Evolutionary conservation across 2,797 vertebrate genomes (phyloP), one percentile per base, ranked within the genome.

Genomic region (Apogon talboti): DNA sequence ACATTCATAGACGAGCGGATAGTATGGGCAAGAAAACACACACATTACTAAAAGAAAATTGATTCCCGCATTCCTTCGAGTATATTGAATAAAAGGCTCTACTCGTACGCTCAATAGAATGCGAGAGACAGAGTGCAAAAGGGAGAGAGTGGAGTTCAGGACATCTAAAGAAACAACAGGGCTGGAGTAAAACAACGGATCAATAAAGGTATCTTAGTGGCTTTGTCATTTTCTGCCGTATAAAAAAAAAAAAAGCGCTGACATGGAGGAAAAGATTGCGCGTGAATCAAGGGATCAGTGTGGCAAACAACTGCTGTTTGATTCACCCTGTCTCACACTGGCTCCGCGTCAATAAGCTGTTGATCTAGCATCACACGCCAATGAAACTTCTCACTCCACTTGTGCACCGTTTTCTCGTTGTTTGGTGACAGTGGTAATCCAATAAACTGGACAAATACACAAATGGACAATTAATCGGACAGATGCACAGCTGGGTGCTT

Each of bases 231-330:
- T 75, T 40, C 65, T 74, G 64, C 66, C 35, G 73, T 55, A 52
- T 62, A 49, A 16, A 28, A 45, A 42, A 57, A 44, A 57, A 11
- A 71, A 82, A 87, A 78, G 72, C 79, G 85, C 82, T 82, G 86
- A 88, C 66, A 33, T 21, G 41, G 52, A 66, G 58, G 53, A 77
- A 79, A 66, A 57, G 56, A 60, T 55, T 71, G 61, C 71, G 61
- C 59, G 61, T 52, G 76, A 83, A 81, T 74, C 47, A 46, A 68
- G 43, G 58, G 81, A 84, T 89, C 75, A 64, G 65, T 63, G 65
- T 63, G 33, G 71, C 58, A 78, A 86, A 86, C 75, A 81, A 70
- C 52, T 49, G 54, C 47, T 74, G 73, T 81, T 85, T 74, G 68
- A 84, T 78, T 85, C 69, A 35, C 58, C 24, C n/a, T 61, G 24